Evolutionary conservation across 1,140 invertebrate species (phyloP).

Genomic region (Penaeus indicus): DNA sequence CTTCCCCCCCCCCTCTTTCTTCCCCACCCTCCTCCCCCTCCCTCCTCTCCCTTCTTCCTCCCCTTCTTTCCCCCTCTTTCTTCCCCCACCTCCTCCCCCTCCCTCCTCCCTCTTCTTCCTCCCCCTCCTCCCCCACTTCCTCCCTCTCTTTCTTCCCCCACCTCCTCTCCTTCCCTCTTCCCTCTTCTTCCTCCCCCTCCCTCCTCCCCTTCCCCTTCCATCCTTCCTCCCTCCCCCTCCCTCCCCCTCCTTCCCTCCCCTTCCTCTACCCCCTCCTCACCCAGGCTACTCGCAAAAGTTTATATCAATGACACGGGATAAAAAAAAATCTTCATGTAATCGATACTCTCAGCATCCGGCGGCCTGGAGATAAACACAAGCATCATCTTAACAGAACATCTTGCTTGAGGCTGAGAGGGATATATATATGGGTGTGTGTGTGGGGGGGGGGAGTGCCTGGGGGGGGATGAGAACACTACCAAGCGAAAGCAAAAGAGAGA

Average conservation of each 20-base stretch:
- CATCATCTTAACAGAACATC: no score
- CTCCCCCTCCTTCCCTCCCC: background rate
- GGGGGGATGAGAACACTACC: no score
- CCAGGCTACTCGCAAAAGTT: background rate
- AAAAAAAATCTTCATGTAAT: background rate
- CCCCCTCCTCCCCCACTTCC: no score
- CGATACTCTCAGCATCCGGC: no score
- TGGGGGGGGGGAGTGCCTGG: no score
- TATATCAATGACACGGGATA: background rate
- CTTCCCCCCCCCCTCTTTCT: background rate
- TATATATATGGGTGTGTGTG: no score
- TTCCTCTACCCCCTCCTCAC: background rate
- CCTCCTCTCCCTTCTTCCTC: background rate
- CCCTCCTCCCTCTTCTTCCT: background rate
- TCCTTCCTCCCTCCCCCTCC: background rate
- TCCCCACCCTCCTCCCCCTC: background rate
- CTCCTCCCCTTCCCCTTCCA: background rate
- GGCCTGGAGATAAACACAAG: no score
- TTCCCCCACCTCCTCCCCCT: background rate
- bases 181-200: background rate
- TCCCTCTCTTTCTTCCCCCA: background rate
- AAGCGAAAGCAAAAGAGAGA: no score
- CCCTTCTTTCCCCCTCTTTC: background rate
- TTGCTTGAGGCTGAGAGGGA: no score
- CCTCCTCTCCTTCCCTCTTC: no score